Percentiles rank a stretch among this genome's conserved stretches.
Conservation (phyloP, 1,140 invertebrate genomes). For the Drosophila pseudoananassae region DNA sequence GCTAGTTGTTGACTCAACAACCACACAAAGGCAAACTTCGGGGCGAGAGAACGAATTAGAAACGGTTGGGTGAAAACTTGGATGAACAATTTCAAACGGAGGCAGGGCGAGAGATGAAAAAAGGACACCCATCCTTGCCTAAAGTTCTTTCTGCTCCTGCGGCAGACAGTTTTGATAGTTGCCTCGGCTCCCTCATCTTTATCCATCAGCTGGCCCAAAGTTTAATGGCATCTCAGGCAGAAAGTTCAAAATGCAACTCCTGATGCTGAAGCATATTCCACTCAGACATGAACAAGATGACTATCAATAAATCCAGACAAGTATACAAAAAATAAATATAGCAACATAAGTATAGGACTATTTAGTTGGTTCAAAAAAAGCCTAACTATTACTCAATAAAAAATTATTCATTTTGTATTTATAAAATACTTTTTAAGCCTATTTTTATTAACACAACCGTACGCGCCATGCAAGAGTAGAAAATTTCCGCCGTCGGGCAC, state of each 20-base stretch:
- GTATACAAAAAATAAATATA: not conserved
- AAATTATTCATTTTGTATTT: not conserved
- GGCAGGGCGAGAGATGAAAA: not conserved
- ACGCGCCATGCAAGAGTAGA: conserved; percentile 3
- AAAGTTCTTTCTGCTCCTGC: conserved; percentile 50
- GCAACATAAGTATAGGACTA: not conserved
- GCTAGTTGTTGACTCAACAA: conserved; percentile 46
- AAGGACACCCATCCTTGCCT: conserved; percentile 18
- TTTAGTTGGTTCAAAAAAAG: not conserved
- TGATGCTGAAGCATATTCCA: conserved; percentile 38
- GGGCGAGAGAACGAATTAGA: conserved; percentile 28
- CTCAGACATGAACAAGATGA: conserved; percentile 38
- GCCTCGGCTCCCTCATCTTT: not conserved
- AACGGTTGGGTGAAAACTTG: conserved; percentile 45
- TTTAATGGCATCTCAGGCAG: conserved; percentile 45
- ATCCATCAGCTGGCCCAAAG: conserved; percentile 39
- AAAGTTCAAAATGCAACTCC: conserved; percentile 57
- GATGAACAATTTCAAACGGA: conserved; percentile 6
- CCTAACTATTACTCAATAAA: not conserved
- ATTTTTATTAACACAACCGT: conserved; percentile 2
- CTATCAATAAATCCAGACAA: conserved; percentile 46
- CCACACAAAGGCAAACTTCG: conserved; percentile 65
- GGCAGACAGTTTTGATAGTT: conserved; percentile 75
- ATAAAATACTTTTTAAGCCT: not conserved
- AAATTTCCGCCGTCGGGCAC: conserved; percentile 24